phyloP scores from a whole-genome alignment of 2,888 invertebrate genomes.

The Vesta saturnalis region DNA sequence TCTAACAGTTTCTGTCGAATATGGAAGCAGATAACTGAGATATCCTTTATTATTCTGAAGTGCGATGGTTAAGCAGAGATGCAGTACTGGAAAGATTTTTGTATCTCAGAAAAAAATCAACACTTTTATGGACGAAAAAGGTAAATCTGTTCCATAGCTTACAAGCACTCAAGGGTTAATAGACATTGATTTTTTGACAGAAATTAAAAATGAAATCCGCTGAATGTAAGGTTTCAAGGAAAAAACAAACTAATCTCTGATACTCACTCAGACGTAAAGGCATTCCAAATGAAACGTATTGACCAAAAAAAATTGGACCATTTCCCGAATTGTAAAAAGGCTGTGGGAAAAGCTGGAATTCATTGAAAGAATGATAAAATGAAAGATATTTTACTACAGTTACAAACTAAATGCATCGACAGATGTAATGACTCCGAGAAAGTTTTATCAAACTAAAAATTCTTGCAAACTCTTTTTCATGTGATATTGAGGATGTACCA shows the following conservation, averaged over 20 bases:
- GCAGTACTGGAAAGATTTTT: neutral
- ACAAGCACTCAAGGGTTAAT: neutral
- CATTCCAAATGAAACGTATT: neutral
- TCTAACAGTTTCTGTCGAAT: no score
- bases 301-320: neutral
- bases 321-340: no score
- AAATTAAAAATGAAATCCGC: neutral
- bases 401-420: neutral
- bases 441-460: neutral
- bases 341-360: neutral
- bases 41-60: neutral
- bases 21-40: no score
- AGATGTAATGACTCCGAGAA: neutral
- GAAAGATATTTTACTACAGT: neutral
- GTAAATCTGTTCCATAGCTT: neutral
- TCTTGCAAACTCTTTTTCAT: neutral
- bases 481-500: neutral
- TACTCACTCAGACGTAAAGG: neutral
- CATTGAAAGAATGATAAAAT: neutral
- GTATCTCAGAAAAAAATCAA: neutral
- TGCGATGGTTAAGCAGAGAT: neutral
- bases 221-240: neutral
- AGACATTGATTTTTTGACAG: neutral
- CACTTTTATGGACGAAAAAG: neutral
- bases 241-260: neutral